Percentiles rank a stretch among this genome's conserved stretches.
These are phyloP conservation scores for Uloborus diversus DNA, from an alignment of 1,140 invertebrate species.

Conservation along the genomic window DNA sequence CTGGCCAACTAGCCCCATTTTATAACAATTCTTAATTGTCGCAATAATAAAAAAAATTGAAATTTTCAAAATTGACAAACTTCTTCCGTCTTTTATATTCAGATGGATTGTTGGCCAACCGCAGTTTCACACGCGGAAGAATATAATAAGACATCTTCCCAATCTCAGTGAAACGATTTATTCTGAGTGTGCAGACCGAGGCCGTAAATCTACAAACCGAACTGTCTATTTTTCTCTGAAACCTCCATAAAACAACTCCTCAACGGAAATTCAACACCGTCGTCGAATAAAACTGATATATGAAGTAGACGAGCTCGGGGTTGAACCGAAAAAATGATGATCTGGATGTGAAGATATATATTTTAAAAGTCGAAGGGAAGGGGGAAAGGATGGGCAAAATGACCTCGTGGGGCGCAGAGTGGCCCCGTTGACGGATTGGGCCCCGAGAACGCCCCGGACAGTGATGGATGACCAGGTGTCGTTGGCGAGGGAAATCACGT, in stretches of 20 bases:
- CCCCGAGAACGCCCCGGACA: constrained; percentile 43
- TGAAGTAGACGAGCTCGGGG: neutral
- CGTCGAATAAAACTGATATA: constrained; percentile 37
- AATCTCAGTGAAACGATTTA: no score
- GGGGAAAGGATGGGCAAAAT: constrained; percentile 35
- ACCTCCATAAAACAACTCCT: constrained; percentile 42
- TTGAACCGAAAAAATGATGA: constrained; percentile 3
- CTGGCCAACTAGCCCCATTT: no score
- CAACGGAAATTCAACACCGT: constrained; percentile 38
- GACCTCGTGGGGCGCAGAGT: constrained; percentile 32
- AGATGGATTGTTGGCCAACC: no score
- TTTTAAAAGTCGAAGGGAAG: constrained; percentile 15
- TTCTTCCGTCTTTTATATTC: no score
- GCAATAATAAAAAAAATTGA: no score
- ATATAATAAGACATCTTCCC: no score
- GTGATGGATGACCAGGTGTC: constrained; percentile 50
- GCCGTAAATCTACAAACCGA: constrained; percentile 35
- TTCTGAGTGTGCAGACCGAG: no score
- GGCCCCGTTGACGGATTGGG: constrained; percentile 42
- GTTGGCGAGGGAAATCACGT: constrained; percentile 43
- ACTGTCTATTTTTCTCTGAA: constrained; percentile 22
- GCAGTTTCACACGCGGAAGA: no score
- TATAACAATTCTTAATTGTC: no score
- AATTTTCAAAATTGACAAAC: no score
- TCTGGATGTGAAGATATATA: constrained; percentile 38